Conservation (phyloP, 1,140 invertebrate genomes). For the Tenebrio molitor region DNA sequence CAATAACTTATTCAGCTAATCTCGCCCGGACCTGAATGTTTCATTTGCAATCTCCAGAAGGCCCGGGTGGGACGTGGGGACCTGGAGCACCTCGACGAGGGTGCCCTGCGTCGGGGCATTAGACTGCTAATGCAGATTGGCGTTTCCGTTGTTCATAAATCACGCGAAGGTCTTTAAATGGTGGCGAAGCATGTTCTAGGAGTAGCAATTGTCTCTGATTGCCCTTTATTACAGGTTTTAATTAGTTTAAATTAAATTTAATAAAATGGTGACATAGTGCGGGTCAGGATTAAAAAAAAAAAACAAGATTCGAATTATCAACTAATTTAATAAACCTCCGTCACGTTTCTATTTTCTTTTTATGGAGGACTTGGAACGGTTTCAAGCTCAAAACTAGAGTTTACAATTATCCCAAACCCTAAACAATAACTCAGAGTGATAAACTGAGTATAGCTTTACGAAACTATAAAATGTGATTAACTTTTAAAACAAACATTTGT, state of each 20-base stretch:
- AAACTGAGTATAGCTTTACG: no score
- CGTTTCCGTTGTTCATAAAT: conserved; percentile 28
- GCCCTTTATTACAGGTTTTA: conserved; percentile 3
- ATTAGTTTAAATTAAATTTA: not conserved
- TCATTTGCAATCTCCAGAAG: not conserved
- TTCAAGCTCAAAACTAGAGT: no score
- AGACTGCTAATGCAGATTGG: conserved; percentile 25
- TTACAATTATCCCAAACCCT: no score
- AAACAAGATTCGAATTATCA: no score
- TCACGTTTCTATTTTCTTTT: no score
- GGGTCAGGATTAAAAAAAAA: no score
- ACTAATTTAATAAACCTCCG: no score
- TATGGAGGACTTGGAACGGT: no score
- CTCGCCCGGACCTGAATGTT: not conserved
- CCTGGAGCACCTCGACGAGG: conserved; percentile 22
- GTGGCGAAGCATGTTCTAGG: not conserved
- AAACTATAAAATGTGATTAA: no score
- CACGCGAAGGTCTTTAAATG: conserved; percentile 11
- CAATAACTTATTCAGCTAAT: not conserved
- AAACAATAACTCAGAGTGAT: no score
- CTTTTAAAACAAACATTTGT: no score
- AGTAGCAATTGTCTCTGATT: not conserved
- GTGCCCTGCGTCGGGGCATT: conserved; percentile 5
- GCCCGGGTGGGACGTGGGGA: not conserved
- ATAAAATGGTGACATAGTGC: no score